Conservation (phyloP, 2,888 invertebrate genomes). For the Erebia aethiops region DNA sequence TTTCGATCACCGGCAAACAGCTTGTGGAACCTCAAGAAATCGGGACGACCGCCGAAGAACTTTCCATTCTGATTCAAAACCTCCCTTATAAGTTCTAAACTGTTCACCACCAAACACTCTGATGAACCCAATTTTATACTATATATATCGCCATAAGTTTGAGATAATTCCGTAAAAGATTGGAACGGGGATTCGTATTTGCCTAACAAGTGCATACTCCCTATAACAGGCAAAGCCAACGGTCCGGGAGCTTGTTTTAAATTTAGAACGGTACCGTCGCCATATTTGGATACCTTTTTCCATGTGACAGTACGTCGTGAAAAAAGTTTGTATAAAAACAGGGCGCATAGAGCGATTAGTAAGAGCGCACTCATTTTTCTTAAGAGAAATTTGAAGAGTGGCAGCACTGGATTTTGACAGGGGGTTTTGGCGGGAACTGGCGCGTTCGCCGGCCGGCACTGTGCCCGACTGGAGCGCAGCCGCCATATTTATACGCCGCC, state of each 20-base stretch:
- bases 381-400: constrained; percentile 60
- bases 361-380: constrained; percentile 73
- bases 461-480: constrained; percentile 38
- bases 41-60: constrained; percentile 91
- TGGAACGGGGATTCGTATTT: constrained; percentile 87
- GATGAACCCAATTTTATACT: constrained; percentile 86
- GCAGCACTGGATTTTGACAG: constrained; percentile 57
- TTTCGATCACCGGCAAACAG: constrained; percentile 93
- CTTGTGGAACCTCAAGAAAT: constrained; percentile 90
- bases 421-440: constrained; percentile 59
- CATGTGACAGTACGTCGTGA: constrained; percentile 52
- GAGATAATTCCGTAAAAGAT: constrained; percentile 87
- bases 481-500: constrained; percentile 49
- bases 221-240: constrained; percentile 85
- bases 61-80: constrained; percentile 91
- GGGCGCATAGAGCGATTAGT: constrained; percentile 55
- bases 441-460: constrained; percentile 51
- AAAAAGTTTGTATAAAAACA: constrained; percentile 63
- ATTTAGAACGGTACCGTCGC: constrained; percentile 48
- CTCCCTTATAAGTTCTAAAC: constrained; percentile 87
- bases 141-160: constrained; percentile 88
- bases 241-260: constrained; percentile 85
- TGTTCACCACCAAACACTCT: constrained; percentile 89
- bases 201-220: constrained; percentile 86
- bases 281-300: constrained; percentile 54